These are phyloP conservation scores for Phrynosoma platyrhinos DNA, from an alignment of 2,113 vertebrate species.

Conservation along the genomic window DNA sequence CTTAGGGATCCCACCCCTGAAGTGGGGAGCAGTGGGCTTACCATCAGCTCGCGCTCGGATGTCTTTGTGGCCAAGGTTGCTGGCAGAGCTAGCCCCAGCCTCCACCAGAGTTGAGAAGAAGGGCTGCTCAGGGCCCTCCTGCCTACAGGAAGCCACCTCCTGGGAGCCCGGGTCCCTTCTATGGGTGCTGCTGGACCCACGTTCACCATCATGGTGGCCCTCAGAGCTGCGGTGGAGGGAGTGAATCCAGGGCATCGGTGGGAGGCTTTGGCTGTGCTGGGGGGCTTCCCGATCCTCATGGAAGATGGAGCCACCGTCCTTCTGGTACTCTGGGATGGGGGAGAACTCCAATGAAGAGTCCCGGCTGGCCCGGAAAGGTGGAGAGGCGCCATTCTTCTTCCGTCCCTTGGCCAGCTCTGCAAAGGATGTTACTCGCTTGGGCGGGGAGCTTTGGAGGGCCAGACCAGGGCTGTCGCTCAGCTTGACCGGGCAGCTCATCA, in stretches of 20 bases:
- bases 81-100: slow-evolving; percentile 63
- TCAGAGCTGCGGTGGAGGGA: slow-evolving; percentile 81
- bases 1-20: not conserved
- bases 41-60: slow-evolving; percentile 75
- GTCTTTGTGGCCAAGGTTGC: slow-evolving; percentile 68
- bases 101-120: slow-evolving; percentile 68
- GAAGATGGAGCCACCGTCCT: slow-evolving; percentile 63
- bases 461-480: slow-evolving; percentile 85
- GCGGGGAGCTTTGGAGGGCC: slow-evolving; percentile 74
- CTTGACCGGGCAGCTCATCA: slow-evolving; percentile 95
- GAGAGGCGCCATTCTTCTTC: slow-evolving; percentile 79
- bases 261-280: slow-evolving; percentile 79
- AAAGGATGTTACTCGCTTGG: slow-evolving; percentile 91
- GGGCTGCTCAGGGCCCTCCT: slow-evolving; percentile 70
- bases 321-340: slow-evolving; percentile 82
- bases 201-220: slow-evolving; percentile 64
- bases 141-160: slow-evolving; percentile 59
- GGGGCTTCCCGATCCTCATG: slow-evolving; percentile 62
- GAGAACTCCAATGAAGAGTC: slow-evolving; percentile 88
- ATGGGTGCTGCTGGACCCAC: slow-evolving; percentile 45
- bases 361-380: slow-evolving; percentile 73
- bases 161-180: slow-evolving; percentile 45
- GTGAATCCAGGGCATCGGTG: slow-evolving; percentile 78
- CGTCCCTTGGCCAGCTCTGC: slow-evolving; percentile 92
- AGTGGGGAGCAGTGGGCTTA: slow-evolving; percentile 66